Evolutionary conservation across 92 coral and sea anemone species (phyloP).

Genomic region (Ricordea florida): DNA sequence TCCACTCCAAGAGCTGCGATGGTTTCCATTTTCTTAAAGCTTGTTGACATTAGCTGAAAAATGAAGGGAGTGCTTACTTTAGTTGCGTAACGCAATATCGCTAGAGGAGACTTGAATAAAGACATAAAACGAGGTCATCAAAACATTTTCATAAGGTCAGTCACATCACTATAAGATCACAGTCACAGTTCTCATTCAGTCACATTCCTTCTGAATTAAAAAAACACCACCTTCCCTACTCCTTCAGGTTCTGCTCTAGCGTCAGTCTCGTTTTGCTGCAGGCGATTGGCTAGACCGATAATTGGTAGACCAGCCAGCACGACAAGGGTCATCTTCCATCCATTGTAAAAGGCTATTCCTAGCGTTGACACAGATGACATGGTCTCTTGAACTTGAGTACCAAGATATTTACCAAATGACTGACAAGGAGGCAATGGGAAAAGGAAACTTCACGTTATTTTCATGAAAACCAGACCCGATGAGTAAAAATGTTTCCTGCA

Average conservation of each 20-base stretch:
- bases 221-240: constrained; percentile 39
- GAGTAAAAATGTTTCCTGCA: no score
- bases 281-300: constrained; percentile 71
- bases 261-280: constrained; percentile 80
- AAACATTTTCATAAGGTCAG: no score
- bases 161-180: no score
- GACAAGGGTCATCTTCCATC: constrained; percentile 98
- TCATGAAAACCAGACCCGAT: no score
- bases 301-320: constrained; percentile 91
- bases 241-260: constrained; percentile 57
- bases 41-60: constrained; percentile 47
- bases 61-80: background rate
- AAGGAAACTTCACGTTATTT: no score
- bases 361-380: constrained; percentile 79
- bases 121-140: no score
- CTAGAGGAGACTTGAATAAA: no score
- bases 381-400: constrained; percentile 79
- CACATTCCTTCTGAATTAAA: background rate
- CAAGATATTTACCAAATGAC: constrained; percentile 78
- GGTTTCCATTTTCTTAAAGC: constrained; percentile 68
- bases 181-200: background rate
- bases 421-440: no score
- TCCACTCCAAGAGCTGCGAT: constrained; percentile 74
- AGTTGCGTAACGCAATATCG: no score
- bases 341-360: constrained; percentile 76